Conservation (phyloP, 2,797 vertebrate species). For the Peromyscus eremicus region DNA sequence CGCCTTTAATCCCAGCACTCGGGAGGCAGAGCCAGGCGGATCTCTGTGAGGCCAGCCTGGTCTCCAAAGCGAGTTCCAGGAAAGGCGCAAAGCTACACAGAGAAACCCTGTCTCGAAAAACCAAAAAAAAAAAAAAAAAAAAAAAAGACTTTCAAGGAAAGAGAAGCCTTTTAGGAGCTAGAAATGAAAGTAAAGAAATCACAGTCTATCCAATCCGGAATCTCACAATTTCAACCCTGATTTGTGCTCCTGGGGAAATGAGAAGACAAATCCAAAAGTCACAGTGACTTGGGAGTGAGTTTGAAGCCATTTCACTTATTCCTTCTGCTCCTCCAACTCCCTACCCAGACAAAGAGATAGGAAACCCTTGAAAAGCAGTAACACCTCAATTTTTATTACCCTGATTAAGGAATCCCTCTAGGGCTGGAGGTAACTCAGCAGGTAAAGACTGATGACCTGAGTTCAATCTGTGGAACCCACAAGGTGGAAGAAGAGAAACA, state of each 20-base stretch:
- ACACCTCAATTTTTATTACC: not conserved
- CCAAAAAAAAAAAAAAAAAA: no score
- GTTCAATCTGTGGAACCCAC: not conserved
- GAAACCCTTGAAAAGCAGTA: not conserved
- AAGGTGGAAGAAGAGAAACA: not conserved
- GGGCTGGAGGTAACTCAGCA: not conserved
- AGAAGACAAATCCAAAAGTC: not conserved
- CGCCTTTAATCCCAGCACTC: no score
- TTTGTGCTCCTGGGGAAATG: not conserved
- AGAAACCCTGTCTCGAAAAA: no score
- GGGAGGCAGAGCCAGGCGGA: no score
- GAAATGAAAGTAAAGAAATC: conserved; percentile 11
- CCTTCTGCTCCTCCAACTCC: not conserved
- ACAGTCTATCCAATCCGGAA: not conserved
- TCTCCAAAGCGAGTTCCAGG: no score
- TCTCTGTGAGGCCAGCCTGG: no score
- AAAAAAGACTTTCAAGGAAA: conserved; percentile 24
- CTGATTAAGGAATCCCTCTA: conserved; percentile 13
- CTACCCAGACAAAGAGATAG: not conserved
- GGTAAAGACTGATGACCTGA: not conserved
- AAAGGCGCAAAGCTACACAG: no score
- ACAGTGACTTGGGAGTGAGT: conserved; percentile 13
- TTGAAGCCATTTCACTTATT: not conserved
- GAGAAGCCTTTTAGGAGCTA: not conserved
- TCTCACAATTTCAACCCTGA: not conserved